Evolutionary conservation across 37 sponge, comb jelly and placozoan species (phyloP), one percentile per base, ranked within the genome.

Genomic region (Theonella swinhoei): DNA sequence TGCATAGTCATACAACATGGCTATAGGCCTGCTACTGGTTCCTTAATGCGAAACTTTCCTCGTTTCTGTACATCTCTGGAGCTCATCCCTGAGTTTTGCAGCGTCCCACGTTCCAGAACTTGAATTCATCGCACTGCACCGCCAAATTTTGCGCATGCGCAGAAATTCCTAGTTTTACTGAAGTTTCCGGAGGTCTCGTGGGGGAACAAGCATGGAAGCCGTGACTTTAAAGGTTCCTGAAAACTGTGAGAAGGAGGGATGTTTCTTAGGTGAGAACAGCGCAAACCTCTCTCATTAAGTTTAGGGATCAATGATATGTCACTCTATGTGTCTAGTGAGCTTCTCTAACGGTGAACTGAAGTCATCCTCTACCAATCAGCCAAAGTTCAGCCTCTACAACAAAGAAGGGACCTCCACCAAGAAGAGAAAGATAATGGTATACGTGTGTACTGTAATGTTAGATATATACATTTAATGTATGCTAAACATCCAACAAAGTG

Each of bases 301-400:
- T 66, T 24, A 25, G 68, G 26, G 68, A 58, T 20, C 11, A 20
- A 19, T 19, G 19, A 58, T 19, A 58, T 58, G 60, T 19, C 19
- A 67, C 22, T 75, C 28, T 42, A n/a, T 47, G 2, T 9, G 43
- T 75, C 54, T 33, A 88, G 89, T 82, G 0, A 82, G 69, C 37
- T 88, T 88, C 64, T 61, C 78, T 28, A 82, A 88, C 76, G 89
- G 89, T 8, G 70, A 72, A 30, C 37, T 87, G 66, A 68, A 38
- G 61, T 35, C 64, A 1, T 61, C 76, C 19, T 70, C 83, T 64
- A 3, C 42, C 8, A 39, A 39, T 2, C 41, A 74, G 37, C 75
- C 81, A 40, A 77, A 77, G 39, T 63, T 82, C 54, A 72, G 72
- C 24, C 65, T 88, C 31, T 88, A 83, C 64, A n/a, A 74, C 4